A percentile compares a stretch with the other conserved stretches of the same genome.
Conservation (phyloP, 2,113 vertebrate species). For the Leptosomus discolor region DNA sequence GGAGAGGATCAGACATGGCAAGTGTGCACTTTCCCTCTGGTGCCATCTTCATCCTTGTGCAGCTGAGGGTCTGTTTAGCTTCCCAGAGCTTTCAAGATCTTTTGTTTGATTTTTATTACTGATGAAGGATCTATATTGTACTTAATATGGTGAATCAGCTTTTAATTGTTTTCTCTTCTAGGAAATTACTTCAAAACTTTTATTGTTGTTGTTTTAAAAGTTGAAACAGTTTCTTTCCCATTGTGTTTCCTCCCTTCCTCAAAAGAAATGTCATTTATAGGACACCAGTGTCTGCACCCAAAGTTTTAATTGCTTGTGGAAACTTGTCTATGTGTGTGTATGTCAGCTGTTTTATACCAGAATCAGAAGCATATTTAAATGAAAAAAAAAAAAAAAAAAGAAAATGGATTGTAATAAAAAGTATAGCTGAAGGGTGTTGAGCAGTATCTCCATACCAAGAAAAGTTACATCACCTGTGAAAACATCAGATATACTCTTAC, state of each 20-base stretch:
- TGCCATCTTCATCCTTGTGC: background rate
- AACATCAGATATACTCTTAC: background rate
- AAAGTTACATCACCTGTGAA: conserved; percentile 46
- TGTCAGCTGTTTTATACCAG: conserved; percentile 12
- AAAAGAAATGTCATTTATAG: conserved; percentile 18
- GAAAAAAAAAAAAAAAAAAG: background rate
- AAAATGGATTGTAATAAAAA: conserved; percentile 11
- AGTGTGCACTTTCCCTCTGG: rapidly evolving
- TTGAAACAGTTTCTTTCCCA: background rate
- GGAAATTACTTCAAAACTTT: background rate
- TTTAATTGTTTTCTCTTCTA: background rate
- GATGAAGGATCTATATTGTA: background rate
- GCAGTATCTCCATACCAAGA: background rate
- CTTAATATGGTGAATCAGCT: background rate
- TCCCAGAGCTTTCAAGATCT: background rate
- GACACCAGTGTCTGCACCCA: background rate
- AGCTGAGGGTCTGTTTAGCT: background rate
- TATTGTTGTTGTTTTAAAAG: background rate
- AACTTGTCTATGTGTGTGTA: background rate
- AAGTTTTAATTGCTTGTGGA: conserved; percentile 2
- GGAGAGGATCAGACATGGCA: background rate
- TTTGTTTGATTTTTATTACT: background rate
- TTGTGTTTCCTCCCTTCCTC: background rate
- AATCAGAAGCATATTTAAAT: background rate
- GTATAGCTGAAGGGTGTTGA: conserved; percentile 38